These are phyloP conservation scores for Anthrax anthrax DNA, from an alignment of 2,888 invertebrate genomes.

Conservation along the genomic window DNA sequence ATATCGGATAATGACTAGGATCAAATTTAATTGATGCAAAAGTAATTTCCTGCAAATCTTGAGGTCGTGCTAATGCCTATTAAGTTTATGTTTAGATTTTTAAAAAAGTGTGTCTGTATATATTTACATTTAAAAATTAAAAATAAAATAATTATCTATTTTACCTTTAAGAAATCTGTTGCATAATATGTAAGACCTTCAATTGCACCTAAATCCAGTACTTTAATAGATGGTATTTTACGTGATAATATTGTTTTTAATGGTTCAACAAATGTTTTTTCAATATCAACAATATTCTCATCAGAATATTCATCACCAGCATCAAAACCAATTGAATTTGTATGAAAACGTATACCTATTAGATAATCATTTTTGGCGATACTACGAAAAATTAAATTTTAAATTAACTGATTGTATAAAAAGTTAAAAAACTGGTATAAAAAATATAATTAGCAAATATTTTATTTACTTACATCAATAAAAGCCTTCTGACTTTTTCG, in stretches of 20 bases:
- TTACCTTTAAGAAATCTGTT: constrained; percentile 26
- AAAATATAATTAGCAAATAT: too few species aligned
- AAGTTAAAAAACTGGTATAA: too few species aligned
- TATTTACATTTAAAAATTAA: too few species aligned
- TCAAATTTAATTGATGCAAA: constrained; percentile 60
- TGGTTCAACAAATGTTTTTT: constrained; percentile 32
- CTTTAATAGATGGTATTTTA: constrained; percentile 24
- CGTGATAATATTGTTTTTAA: constrained; percentile 29
- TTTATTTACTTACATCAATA: constrained; percentile 23
- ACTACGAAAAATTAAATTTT: constrained; percentile 14
- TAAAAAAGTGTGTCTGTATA: neutral
- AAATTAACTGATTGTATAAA: too few species aligned
- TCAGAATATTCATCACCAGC: constrained; percentile 24
- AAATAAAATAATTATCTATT: neutral
- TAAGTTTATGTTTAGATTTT: neutral
- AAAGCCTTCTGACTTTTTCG: constrained; percentile 28
- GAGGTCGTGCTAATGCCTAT: constrained; percentile 31
- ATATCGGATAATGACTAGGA: constrained; percentile 49
- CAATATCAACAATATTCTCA: constrained; percentile 28
- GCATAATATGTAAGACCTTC: constrained; percentile 31
- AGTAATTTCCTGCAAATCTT: constrained; percentile 46
- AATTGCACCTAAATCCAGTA: constrained; percentile 31
- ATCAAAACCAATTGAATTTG: constrained; percentile 26
- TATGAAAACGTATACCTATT: constrained; percentile 28
- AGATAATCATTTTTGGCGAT: constrained; percentile 30